Base-by-base conservation (phyloP, 1,140 invertebrate species). In the Drosophila insularis region DNA sequence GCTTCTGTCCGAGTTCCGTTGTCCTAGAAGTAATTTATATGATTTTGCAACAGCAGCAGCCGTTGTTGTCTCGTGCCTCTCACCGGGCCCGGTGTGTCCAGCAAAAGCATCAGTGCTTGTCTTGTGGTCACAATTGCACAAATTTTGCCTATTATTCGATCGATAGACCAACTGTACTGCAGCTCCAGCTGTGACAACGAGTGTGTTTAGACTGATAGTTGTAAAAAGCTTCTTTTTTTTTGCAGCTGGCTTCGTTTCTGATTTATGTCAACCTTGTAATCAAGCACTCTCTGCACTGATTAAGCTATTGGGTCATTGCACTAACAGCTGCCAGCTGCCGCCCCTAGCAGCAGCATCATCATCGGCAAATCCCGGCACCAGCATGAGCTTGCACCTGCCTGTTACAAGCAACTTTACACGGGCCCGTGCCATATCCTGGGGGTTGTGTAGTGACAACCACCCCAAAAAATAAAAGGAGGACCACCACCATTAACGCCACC, bases 251-350 rank as follows among this genome's bases (percentile, higher is more conserved):
- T 37, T 7, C 2, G 21, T 53, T 67, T 80, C 56, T 81, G 81
- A 87, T 86, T 86, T 87, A 89, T 87, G 82, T 87, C 82, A 82
- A 70, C 75, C 79, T 89, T 89, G 82, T 89, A 87, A 87, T 89
- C 75, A 72, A 63, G 17, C 17, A 50, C 17, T 50, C 13, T 35
- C 4, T 43, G 53, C 71, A 75, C 69, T 87, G 82, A 87, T 87
- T 87, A 89, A 87, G 82, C 84, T 89, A 81, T 66, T 73, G 66
- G 82, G 82, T 87, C 82, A 72, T 89, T 87, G 32, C 27, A 55
- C 19, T 13, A 17, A 4, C 50, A 19, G 31, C 13, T 60, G 64
- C 64, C 72, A 80, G 68, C 78, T 73, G 68, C 73, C 72, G 58
- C 82, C 82, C 77, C 65, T 77, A 71, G 58, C 55, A 67, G 62